Evolutionary conservation across 2,888 invertebrate species (phyloP).

Genomic region (Saturnia japonica): DNA sequence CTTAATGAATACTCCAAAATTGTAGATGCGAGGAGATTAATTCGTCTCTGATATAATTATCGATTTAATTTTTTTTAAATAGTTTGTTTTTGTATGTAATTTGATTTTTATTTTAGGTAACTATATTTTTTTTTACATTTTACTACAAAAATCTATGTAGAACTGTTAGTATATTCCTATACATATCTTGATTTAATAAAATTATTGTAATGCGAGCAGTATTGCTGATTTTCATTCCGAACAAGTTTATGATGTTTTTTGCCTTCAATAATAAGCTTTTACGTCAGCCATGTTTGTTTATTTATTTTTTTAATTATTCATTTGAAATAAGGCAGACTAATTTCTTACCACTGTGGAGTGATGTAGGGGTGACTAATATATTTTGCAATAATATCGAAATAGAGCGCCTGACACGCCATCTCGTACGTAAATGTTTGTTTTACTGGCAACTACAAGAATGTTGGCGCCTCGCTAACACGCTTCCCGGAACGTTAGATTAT

Average conservation of each 20-base stretch:
- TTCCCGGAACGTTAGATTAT: conserved; percentile 40
- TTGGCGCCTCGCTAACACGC: conserved; percentile 39
- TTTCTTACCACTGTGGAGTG: background rate
- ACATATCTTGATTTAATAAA: background rate
- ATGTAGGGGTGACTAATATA: conserved; percentile 7
- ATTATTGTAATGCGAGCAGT: background rate
- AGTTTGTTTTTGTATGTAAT: background rate
- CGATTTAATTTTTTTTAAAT: too few species aligned
- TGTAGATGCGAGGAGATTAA: too few species aligned
- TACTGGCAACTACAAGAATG: conserved; percentile 32
- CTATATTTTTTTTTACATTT: background rate
- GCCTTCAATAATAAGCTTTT: too few species aligned
- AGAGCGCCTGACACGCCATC: conserved; percentile 27
- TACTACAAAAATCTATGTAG: background rate
- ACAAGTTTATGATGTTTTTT: too few species aligned
- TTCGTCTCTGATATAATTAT: too few species aligned
- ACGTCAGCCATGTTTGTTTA: too few species aligned
- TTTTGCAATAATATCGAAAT: conserved; percentile 15
- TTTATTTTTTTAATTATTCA: background rate
- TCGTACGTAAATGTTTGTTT: conserved; percentile 37
- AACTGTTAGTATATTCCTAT: background rate
- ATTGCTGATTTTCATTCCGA: background rate
- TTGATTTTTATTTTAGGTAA: background rate
- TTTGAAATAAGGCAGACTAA: background rate
- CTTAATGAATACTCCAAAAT: too few species aligned